Base-by-base conservation (phyloP, 2,888 invertebrate genomes). In the Drosophila setosimentum region DNA sequence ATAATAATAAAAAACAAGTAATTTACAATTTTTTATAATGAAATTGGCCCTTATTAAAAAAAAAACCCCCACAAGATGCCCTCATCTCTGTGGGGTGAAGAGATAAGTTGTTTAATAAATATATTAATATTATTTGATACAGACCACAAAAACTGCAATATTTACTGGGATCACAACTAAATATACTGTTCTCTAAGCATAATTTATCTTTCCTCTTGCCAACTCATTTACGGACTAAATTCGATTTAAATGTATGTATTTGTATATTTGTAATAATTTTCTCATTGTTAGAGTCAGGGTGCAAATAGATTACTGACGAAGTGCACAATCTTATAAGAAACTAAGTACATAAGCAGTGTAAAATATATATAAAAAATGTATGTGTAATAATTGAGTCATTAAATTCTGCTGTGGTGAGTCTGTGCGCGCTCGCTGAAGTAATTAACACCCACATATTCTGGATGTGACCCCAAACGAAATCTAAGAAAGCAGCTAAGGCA, bases 401-500 rank as follows among this genome's bases (percentile, higher is more conserved):
- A 54, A 32, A 58, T 45, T 73, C 64, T 65, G 71, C 62, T 76
- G 71, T 72, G 66, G 67, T 81, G 69, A 57, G 51, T 29, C 66
- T 73, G 66, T 64, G 63, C 70, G 73, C 58, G 53, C 33, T 64
- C 13, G 30, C 33, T 53, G 65, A 59, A 21, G 21, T 30, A 42
- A 30, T 48, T 40, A 51, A n/a, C 45, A 33, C 33, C 5, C 40
- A 7, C 42, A n/a, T 30, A 27, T 49, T 49, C 35, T 59, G 59
- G 65, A 65, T 59, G 11, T 48, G 59, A 27, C 54, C 69, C 40
- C 30, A 27, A 29, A 18, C 24, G 33, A 32, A 33, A 18, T 29
- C 10, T 0, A 16, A 4, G 40, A 40, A n/a, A 5, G 21, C 16
- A 21, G 5, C 10, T 78, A 65, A 1, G 94, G 94, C 75, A 94